Evolutionary conservation across 30 jellyfish, hydroid and myxozoan genomes (phyloP).

Genomic region (Chrysaora quinquecirrha): DNA sequence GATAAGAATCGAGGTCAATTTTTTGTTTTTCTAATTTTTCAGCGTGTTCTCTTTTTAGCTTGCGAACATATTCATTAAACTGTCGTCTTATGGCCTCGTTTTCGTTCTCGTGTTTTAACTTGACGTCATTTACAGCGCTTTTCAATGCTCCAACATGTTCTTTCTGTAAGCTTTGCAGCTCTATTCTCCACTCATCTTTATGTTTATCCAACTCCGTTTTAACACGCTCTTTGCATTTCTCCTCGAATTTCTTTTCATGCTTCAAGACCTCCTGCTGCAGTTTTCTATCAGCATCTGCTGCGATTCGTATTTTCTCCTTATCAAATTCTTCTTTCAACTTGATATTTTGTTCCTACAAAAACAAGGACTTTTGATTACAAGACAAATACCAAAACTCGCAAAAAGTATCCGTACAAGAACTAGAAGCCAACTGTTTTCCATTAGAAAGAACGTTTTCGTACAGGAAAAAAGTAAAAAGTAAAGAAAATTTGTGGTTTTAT

Average conservation of each 20-base stretch:
- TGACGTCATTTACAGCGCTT: slow-evolving; percentile 10
- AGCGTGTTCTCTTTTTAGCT: slow-evolving; percentile 29
- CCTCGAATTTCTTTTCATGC: background rate
- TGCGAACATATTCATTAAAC: slow-evolving; percentile 48
- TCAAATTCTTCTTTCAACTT: background rate
- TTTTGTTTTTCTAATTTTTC: slow-evolving; percentile 58
- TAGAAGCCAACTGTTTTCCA: too few relatives aligned
- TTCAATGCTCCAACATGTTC: slow-evolving; percentile 58
- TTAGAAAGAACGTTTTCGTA: too few relatives aligned
- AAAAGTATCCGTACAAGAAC: too few relatives aligned
- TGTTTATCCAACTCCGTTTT: slow-evolving; percentile 26
- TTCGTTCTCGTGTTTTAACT: slow-evolving; percentile 13
- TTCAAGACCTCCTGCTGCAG: background rate
- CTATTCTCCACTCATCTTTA: slow-evolving; percentile 55
- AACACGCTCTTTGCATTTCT: background rate
- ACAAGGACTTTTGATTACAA: too few relatives aligned
- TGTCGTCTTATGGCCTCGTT: slow-evolving; percentile 21
- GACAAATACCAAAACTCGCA: too few relatives aligned
- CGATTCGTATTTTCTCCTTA: slow-evolving; percentile 16
- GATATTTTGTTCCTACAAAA: background rate
- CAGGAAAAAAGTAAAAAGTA: too few relatives aligned
- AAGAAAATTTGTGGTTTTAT: too few relatives aligned
- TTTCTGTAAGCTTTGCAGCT: slow-evolving; percentile 50
- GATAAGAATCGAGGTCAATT: slow-evolving; percentile 42
- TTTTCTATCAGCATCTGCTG: background rate